Evolutionary conservation across 2,797 vertebrate species (phyloP).

Genomic region (Hipposideros larvatus): DNA sequence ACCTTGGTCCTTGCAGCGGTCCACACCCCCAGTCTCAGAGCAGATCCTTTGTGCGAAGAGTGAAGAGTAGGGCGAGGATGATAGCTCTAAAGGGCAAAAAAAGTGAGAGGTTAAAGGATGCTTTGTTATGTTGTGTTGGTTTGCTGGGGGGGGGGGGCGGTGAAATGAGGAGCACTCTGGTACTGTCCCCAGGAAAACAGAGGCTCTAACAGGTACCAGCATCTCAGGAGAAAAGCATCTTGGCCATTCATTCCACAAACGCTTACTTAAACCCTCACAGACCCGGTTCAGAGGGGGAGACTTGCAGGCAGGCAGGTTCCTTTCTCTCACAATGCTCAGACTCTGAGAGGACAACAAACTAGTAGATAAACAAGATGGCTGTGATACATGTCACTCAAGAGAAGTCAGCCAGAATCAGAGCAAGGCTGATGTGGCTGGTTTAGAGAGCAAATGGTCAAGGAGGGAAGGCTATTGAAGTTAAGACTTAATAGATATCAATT

Average conservation of each 20-base stretch:
- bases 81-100: background rate
- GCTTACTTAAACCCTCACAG: background rate
- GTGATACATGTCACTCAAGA: background rate
- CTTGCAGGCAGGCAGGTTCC: background rate
- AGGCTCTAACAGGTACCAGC: background rate
- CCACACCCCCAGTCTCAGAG: background rate
- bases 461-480: background rate
- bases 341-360: background rate
- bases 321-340: background rate
- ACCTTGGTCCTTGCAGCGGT: background rate
- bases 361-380: background rate
- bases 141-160: background rate
- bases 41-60: background rate
- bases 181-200: background rate
- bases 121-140: background rate
- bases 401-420: background rate
- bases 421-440: background rate
- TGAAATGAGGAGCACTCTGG: background rate
- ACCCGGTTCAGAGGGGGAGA: background rate
- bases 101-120: background rate
- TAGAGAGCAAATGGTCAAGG: background rate
- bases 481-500: background rate
- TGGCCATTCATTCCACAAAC: background rate
- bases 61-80: background rate
- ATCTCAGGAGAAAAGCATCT: background rate